phyloP scores from a whole-genome alignment of 2,113 vertebrate genomes.

The Rhinopomastus cyanomelas region DNA sequence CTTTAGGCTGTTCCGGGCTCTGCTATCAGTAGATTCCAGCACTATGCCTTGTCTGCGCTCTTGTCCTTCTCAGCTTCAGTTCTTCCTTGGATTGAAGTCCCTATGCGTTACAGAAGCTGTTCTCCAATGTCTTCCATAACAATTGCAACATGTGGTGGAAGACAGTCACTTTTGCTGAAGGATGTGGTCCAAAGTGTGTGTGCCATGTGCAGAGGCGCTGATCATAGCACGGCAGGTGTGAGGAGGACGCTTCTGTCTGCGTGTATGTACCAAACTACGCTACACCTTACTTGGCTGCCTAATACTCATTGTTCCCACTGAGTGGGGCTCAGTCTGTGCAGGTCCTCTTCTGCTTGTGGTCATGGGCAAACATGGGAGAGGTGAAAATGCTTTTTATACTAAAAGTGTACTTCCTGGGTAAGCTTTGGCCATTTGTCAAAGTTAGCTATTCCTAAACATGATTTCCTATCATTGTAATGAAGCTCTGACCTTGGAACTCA shows the following conservation, averaged over 20 bases:
- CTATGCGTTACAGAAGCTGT: neutral
- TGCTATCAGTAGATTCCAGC: neutral
- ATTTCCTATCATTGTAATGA: slow-evolving; percentile 37
- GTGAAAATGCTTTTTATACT: neutral
- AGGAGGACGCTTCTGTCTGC: neutral
- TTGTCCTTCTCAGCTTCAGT: accelerated
- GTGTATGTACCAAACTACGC: neutral
- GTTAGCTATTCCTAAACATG: neutral
- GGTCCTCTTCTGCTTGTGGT: neutral
- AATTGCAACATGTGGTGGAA: neutral
- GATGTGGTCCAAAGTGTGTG: neutral
- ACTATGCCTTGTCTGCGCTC: neutral
- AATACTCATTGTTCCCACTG: neutral
- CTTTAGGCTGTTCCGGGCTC: too few relatives aligned
- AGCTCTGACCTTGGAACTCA: neutral
- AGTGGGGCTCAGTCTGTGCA: neutral
- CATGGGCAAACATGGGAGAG: neutral
- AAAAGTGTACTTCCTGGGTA: neutral
- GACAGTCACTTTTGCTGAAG: neutral
- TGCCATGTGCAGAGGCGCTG: neutral
- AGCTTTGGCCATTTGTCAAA: neutral
- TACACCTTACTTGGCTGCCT: neutral
- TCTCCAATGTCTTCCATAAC: neutral
- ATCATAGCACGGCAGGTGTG: neutral
- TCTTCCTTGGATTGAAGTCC: neutral